Evolutionary conservation across 2,888 invertebrate species (phyloP), one percentile per base, ranked within the genome.

Genomic region (Conchocele bisecta): DNA sequence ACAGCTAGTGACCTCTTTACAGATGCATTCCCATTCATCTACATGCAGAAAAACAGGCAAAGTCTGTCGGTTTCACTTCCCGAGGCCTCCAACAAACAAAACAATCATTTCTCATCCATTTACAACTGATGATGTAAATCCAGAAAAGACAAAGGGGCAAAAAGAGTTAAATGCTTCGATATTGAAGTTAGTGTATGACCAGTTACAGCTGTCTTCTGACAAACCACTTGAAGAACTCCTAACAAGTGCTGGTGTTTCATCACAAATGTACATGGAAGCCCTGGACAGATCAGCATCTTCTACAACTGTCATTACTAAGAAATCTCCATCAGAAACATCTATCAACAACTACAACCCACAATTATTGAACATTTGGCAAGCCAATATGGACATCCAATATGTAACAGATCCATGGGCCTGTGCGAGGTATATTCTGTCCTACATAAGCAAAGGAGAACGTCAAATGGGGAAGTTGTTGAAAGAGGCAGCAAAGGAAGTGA

Each of bases 331-430:
- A 3, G 31, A 54, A 7, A 1, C 31, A 22, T 26, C 5, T 20
- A 54, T 54, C 11, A 63, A 54, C 35, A 54, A 54, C 28, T 63
- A 63, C 35, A 63, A 63, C 44, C 63, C 54, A 15, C 29, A 29
- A 1, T 13, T 54, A 20, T n/a, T 63, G 2, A 29, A 33, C 31
- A 3, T 39, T 2, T 63, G 63, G 63, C 33, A 63, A 26, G 63
- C 63, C 15, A 63, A 63, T 33, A 63, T 63, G 53, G 63, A 63
- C 22, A 9, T 63, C 7, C 51, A 58, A 33, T 58, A 29, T 54
- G 54, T 68, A 26, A 17, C 42, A n/a, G 70, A 70, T 26, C 29
- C 70, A 11, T 64, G 41, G n/a, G 31, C 37, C 48, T 61, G 59
- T 20, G 41, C 35, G 9, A 46, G 57, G n/a, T 66, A 66, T 15